Evolutionary conservation across 2,113 vertebrate species (phyloP), one percentile per base, ranked within the genome.

Genomic region (Promerops cafer): DNA sequence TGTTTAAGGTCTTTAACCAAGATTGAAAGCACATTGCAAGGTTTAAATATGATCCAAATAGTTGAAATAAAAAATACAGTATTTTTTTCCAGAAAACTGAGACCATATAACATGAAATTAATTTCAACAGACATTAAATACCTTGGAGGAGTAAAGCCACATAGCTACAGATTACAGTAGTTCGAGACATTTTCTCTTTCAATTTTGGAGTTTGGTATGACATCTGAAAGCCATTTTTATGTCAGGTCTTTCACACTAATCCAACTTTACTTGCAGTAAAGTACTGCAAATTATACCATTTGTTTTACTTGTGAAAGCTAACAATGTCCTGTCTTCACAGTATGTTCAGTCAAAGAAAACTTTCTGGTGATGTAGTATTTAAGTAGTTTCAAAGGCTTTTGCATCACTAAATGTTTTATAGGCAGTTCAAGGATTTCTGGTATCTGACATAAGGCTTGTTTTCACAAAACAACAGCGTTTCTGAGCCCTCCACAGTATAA

Each of bases 1-100:
- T 71, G 28, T 72, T 72, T 31, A 72, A 90, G 37, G 45, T 72
- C 83, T 90, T 95, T 75, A 92, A 68, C 69, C 3, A 4, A 88
- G 83, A 96, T 53, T 91, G 95, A 95, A 96, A 95, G 84, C 89
- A 94, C 7, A 81, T 63, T 94, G 69, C 68, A 89, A 91, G 27
- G 37, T 78, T 91, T 94, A 93, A 87, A 50, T 65, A 86, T 65
- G 26, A 91, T 37, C 64, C 59, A 15, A 93, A 91, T 15, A 89
- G 33, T 65, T 39, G 19, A 89, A 93, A 90, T 63, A 71, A 71
- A 95, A 89, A 81, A 65, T 42, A 10, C 2, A 83, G 0, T 47
- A 66, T 83, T 89, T 66, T 33, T 40, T 89, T 77, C 52, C 72
- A 94, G 77, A 91, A 94, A 78, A 19, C 33, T 70, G 42, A 81